Conservation (phyloP, 2,888 invertebrate genomes). For the Dyspetes luteomarginatus region DNA sequence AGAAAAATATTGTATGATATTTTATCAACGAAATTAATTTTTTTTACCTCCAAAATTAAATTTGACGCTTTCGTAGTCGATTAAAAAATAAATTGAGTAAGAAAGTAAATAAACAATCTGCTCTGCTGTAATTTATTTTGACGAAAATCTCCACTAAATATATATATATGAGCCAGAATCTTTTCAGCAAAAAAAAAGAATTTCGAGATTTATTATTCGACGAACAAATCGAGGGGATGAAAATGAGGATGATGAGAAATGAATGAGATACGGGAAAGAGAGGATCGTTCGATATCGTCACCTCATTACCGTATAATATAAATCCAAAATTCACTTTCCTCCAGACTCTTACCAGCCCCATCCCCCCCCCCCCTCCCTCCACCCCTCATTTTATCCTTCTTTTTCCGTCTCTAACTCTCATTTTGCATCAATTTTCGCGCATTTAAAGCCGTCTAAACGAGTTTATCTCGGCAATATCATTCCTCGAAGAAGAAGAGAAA, state of each 20-base stretch:
- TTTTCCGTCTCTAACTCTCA: conserved; percentile 72
- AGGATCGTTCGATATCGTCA: conserved; percentile 59
- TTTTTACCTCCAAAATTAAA: no score
- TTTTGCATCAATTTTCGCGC: conserved; percentile 79
- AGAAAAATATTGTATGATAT: no score
- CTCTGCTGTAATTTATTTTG: no score
- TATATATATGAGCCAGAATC: neutral
- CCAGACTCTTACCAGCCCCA: no score
- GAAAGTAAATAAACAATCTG: no score
- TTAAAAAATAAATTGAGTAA: no score
- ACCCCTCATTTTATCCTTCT: neutral
- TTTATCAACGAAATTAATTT: no score
- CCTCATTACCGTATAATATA: conserved; percentile 60
- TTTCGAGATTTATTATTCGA: neutral
- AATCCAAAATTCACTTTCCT: conserved; percentile 66
- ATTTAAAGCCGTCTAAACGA: conserved; percentile 80
- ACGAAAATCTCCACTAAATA: no score
- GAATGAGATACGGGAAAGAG: conserved; percentile 48
- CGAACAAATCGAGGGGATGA: conserved; percentile 15
- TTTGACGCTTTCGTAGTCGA: no score
- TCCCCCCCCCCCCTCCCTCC: conserved; percentile 11
- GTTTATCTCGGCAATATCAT: conserved; percentile 81
- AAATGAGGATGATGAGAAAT: conserved; percentile 26
- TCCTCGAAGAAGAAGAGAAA: conserved; percentile 64
- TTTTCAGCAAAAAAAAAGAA: no score